A percentile compares a stretch with the other conserved stretches of the same genome.
phyloP scores from a whole-genome alignment of 2,888 invertebrate genomes.

The Mechanitis messenoides region DNA sequence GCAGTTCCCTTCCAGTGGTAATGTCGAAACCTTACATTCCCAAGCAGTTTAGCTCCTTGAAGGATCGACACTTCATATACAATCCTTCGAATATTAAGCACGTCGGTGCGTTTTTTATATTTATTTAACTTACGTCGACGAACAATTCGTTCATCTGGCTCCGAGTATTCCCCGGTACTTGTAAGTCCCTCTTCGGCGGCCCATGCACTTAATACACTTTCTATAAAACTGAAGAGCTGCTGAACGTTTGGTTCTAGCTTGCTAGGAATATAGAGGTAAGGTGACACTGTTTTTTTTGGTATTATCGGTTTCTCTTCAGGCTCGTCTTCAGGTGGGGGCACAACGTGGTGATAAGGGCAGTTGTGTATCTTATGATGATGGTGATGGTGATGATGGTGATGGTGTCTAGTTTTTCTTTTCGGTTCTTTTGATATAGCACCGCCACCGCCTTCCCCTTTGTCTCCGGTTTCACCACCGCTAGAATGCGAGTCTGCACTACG shows the following conservation, averaged over 20 bases:
- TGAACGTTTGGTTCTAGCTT: conserved; percentile 86
- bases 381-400: conserved; percentile 64
- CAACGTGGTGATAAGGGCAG: conserved; percentile 67
- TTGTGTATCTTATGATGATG: conserved; percentile 64
- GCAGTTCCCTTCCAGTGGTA: conserved; percentile 91
- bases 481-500: conserved; percentile 70
- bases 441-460: conserved; percentile 56
- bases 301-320: conserved; percentile 54
- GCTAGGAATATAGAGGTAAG: conserved; percentile 71
- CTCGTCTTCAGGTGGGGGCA: conserved; percentile 53
- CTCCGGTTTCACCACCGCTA: conserved; percentile 66
- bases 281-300: conserved; percentile 70
- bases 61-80: conserved; percentile 83
- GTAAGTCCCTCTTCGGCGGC: conserved; percentile 83
- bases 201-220: conserved; percentile 87
- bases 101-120: conserved; percentile 79
- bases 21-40: conserved; percentile 84
- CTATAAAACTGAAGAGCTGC: conserved; percentile 88
- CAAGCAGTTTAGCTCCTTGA: conserved; percentile 80
- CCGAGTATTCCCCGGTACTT: conserved; percentile 84
- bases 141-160: conserved; percentile 82
- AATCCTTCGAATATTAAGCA: conserved; percentile 81
- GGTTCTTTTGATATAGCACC: conserved; percentile 44
- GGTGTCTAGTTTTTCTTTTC: conserved; percentile 59
- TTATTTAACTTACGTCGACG: conserved; percentile 78